Conservation (phyloP, 2,888 invertebrate genomes). For the Melinaea marsaeus region DNA sequence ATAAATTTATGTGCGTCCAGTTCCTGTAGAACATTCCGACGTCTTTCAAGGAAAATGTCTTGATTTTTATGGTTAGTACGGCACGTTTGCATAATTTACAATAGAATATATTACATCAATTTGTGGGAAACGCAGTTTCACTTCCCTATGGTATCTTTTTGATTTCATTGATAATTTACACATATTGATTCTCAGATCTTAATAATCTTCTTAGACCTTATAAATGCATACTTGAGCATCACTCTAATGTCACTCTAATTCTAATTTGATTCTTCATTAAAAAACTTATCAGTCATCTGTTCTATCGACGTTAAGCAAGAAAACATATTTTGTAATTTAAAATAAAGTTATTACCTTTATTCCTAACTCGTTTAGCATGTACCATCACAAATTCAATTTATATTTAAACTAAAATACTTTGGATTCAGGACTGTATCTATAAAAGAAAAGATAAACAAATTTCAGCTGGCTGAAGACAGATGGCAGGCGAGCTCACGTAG, state of each 20-base stretch:
- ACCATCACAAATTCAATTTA: slow-evolving; percentile 6
- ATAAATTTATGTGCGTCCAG: slow-evolving; percentile 75
- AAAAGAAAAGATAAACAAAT: slow-evolving; percentile 57
- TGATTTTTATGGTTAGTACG: slow-evolving; percentile 69
- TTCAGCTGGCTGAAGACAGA: slow-evolving; percentile 68
- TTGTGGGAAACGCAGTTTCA: not conserved
- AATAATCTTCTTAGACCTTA: too few relatives aligned
- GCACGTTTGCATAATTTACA: slow-evolving; percentile 68
- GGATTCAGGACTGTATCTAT: slow-evolving; percentile 9
- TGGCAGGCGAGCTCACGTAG: slow-evolving; percentile 69
- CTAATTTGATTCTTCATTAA: too few relatives aligned
- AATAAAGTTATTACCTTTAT: too few relatives aligned
- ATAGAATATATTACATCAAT: slow-evolving; percentile 34
- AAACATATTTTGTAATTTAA: too few relatives aligned
- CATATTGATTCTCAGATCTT: too few relatives aligned
- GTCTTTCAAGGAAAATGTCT: slow-evolving; percentile 50
- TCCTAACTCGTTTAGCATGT: too few relatives aligned
- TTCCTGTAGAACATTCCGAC: slow-evolving; percentile 60
- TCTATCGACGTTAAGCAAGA: too few relatives aligned
- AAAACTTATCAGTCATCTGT: too few relatives aligned
- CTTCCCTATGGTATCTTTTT: not conserved
- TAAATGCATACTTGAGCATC: too few relatives aligned
- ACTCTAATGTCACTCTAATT: too few relatives aligned
- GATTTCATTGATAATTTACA: too few relatives aligned
- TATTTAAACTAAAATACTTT: slow-evolving; percentile 8